phyloP scores from a whole-genome alignment of 2,113 vertebrate species.

The Procavia capensis region DNA sequence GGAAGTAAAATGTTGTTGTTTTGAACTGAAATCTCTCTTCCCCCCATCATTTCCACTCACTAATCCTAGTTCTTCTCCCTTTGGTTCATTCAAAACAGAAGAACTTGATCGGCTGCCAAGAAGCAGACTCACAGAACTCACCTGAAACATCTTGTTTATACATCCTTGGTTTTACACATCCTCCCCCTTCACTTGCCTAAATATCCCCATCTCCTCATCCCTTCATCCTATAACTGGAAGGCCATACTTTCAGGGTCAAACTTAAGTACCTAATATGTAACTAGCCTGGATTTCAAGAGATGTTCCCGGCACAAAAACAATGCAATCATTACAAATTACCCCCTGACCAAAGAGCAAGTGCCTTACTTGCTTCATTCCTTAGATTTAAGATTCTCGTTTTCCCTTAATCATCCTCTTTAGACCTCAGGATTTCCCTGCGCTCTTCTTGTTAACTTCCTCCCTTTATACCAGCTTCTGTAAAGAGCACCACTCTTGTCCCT shows the following conservation, averaged over 20 bases:
- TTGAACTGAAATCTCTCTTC: neutral
- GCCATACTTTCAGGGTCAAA: neutral
- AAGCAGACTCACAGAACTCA: neutral
- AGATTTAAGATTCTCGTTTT: neutral
- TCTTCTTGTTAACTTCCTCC: neutral
- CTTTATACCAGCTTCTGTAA: neutral
- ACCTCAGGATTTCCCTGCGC: neutral
- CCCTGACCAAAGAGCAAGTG: neutral
- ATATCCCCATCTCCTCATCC: neutral
- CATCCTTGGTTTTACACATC: neutral
- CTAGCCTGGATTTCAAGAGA: neutral
- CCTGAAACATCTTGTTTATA: neutral
- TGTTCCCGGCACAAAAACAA: neutral
- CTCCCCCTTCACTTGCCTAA: neutral
- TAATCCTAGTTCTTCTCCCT: neutral
- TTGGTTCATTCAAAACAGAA: neutral
- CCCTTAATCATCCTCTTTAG: constrained; percentile 10
- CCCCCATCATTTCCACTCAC: neutral
- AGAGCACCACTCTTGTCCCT: neutral
- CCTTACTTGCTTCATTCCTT: neutral
- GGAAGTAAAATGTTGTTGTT: neutral
- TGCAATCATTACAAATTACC: neutral
- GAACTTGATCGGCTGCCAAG: neutral
- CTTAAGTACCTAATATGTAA: neutral
- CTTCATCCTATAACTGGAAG: neutral